Evolutionary conservation across 1,140 invertebrate species (phyloP), one percentile per base, ranked within the genome.

Genomic region (Anastrepha ludens): DNA sequence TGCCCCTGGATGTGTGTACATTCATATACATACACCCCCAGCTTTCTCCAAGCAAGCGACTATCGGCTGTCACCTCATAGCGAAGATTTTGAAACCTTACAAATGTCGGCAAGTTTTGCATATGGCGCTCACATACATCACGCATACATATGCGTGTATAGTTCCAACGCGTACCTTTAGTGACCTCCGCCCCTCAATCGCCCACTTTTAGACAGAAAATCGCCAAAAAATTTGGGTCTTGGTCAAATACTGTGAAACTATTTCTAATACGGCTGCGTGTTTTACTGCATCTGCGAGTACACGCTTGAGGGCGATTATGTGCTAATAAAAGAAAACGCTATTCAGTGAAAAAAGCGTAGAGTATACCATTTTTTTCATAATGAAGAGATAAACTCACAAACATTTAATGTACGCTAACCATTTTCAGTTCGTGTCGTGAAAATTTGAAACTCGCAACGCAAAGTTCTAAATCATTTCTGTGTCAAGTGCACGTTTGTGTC

Each of bases 291-390:
- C 7, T 62, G 60, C 8, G 60, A 17, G 7, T 41, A 4, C 47
- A 81, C 47, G 74, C 74, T 81, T 81, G 74, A 81, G 74, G 74
- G 74, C 74, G 74, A 55, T 81, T 81, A 81, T 20, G 47, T 55
- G 74, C 50, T 55, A 55, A 55, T 50, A 50, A 81, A 55, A 81
- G 44, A 50, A 81, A 55, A 9, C 50, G 50, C 5, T 55, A 55
- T 55, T 55, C 50, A 55, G 4, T 15, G 39, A 29, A 65, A 65
- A 70, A 41, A 20, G 39, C 65, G 39, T 70, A 70, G 65, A 41
- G 39, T 70, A 70, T 13, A 70, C 11, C 20, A 70, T 74, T 29
- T 50, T 74, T 47, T 29, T 74, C 11, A 39, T 74, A 47, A 44
- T 74, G 15, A 8, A 74, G 15, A 29, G 2, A 64, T 9, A 67